A percentile compares a stretch with the other conserved stretches of the same genome.
Evolutionary conservation across 1,140 invertebrate species (phyloP).

Genomic region (Cyrtorhinus lividipennis): DNA sequence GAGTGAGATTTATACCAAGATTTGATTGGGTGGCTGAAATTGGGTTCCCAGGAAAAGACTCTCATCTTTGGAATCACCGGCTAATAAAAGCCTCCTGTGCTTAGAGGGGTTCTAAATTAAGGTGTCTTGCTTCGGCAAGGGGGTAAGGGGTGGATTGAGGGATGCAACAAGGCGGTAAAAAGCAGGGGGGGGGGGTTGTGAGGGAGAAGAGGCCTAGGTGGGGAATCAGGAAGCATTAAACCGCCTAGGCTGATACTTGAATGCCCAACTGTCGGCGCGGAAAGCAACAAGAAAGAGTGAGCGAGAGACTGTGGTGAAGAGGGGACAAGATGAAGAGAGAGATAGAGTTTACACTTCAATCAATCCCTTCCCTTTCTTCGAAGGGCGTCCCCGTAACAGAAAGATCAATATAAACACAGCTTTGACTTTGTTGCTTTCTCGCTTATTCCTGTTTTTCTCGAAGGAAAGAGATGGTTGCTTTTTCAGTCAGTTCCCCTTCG

Average conservation of each 20-base stretch:
- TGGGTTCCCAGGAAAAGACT: neutral
- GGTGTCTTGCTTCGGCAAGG: too few relatives aligned
- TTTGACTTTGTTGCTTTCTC: neutral
- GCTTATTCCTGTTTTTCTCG: too few relatives aligned
- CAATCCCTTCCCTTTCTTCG: neutral
- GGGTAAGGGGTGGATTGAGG: too few relatives aligned
- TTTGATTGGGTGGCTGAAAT: neutral
- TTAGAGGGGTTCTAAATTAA: neutral
- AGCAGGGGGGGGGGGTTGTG: too few relatives aligned
- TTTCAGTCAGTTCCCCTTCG: too few relatives aligned
- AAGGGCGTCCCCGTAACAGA: neutral
- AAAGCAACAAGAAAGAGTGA: too few relatives aligned
- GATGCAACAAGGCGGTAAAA: too few relatives aligned
- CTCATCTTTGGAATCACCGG: neutral
- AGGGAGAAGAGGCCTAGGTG: neutral
- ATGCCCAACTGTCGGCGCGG: too few relatives aligned
- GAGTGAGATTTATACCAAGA: neutral
- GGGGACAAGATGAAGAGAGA: neutral
- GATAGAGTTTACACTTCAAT: neutral
- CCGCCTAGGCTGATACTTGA: neutral
- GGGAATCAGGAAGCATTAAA: neutral
- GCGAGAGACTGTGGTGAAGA: neutral
- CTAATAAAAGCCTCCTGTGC: neutral
- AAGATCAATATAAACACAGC: neutral
- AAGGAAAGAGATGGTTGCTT: too few relatives aligned